These are phyloP conservation scores for Hylaeus anthracinus DNA, from an alignment of 1,140 invertebrate genomes.

Conservation along the genomic window DNA sequence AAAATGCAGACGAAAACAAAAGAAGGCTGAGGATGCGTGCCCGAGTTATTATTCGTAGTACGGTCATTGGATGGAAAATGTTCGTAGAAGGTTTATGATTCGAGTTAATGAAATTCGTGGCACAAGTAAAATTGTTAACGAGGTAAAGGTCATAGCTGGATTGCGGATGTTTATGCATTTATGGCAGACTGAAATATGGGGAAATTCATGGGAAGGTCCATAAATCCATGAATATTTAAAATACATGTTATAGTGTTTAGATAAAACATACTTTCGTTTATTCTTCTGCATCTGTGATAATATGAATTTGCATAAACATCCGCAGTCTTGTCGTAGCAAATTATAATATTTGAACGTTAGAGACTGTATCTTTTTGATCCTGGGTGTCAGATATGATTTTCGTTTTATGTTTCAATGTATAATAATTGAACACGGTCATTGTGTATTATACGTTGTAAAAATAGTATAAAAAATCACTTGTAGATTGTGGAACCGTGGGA, in stretches of 20 bases:
- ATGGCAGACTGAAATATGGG: too few relatives aligned
- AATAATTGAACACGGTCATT: neutral
- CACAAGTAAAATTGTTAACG: neutral
- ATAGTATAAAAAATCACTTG: neutral
- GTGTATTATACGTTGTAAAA: neutral
- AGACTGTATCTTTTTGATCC: neutral
- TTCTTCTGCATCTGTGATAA: too few relatives aligned
- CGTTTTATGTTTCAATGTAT: too few relatives aligned
- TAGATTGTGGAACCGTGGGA: neutral
- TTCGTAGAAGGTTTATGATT: neutral
- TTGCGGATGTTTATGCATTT: too few relatives aligned
- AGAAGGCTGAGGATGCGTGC: conserved; percentile 4
- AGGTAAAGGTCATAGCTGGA: neutral
- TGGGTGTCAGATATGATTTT: neutral
- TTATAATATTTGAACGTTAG: too few relatives aligned
- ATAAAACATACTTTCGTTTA: too few relatives aligned
- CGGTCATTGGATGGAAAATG: too few relatives aligned
- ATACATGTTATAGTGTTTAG: too few relatives aligned
- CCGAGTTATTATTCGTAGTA: neutral
- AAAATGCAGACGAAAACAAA: neutral
- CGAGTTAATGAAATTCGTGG: neutral
- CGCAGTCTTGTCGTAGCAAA: neutral
- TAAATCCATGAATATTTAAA: too few relatives aligned
- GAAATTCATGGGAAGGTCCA: too few relatives aligned
- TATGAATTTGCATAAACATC: too few relatives aligned